These are phyloP conservation scores for Cremastinae sp. DNA, from an alignment of 2,888 invertebrate genomes.

Conservation along the genomic window DNA sequence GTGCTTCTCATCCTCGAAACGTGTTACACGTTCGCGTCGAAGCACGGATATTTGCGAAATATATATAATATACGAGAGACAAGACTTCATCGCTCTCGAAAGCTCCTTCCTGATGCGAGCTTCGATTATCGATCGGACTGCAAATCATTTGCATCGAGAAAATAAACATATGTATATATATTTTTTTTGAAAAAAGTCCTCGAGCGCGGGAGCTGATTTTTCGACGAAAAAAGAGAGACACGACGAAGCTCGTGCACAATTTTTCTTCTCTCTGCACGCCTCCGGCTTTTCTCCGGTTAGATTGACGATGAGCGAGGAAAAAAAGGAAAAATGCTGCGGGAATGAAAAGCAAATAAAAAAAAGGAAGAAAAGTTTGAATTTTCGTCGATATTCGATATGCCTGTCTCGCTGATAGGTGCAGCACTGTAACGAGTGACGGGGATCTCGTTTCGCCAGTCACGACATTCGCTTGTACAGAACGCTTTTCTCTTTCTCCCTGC, in stretches of 20 bases:
- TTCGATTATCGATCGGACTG: not conserved
- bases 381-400: slow-evolving; percentile 28
- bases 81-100: not conserved
- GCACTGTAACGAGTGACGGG: slow-evolving; percentile 27
- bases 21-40: too few species aligned
- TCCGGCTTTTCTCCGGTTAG: not conserved
- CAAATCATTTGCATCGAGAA: not conserved
- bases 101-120: not conserved
- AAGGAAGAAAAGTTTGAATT: slow-evolving; percentile 23
- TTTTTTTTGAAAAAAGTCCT: too few species aligned
- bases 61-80: slow-evolving; percentile 7
- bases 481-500: not conserved
- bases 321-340: not conserved
- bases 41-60: not conserved
- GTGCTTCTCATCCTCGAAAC: too few species aligned
- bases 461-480: slow-evolving; percentile 22
- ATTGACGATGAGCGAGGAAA: not conserved
- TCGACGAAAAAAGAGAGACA: too few species aligned
- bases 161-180: too few species aligned
- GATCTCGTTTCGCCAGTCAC: slow-evolving; percentile 17
- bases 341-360: not conserved
- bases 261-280: not conserved
- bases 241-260: slow-evolving; percentile 3
- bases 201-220: not conserved
- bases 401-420: slow-evolving; percentile 4